These are phyloP conservation scores for Myiozetetes cayanensis DNA, from an alignment of 2,113 vertebrate genomes.

Conservation along the genomic window DNA sequence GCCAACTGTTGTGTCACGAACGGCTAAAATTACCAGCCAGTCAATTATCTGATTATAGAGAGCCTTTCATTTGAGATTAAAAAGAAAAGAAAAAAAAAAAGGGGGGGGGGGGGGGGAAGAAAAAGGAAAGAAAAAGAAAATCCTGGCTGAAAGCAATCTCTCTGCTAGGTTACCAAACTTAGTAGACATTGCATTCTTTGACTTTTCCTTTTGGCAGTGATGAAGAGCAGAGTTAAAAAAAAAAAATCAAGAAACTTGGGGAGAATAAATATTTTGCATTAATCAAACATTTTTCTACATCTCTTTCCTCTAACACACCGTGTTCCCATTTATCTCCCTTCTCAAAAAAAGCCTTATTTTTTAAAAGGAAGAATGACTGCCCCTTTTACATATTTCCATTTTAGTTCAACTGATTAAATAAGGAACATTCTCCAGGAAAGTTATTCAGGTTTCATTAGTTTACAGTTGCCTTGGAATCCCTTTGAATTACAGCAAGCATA, in stretches of 20 bases:
- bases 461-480: conserved; percentile 70
- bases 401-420: conserved; percentile 62
- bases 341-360: neutral
- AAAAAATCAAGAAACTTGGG: neutral
- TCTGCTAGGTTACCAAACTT: conserved; percentile 63
- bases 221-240: conserved; percentile 28
- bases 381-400: conserved; percentile 51
- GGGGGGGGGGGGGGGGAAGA: neutral
- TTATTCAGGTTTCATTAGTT: conserved; percentile 73
- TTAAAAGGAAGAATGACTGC: neutral
- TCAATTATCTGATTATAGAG: conserved; percentile 86
- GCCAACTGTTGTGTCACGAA: conserved; percentile 92
- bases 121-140: conserved; percentile 36
- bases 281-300: conserved; percentile 32
- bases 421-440: conserved; percentile 38
- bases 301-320: neutral
- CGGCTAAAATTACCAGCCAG: conserved; percentile 77
- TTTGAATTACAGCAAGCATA: conserved; percentile 71
- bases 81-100: neutral
- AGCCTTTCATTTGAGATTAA: conserved; percentile 74
- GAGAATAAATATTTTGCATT: conserved; percentile 49
- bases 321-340: conserved; percentile 53
- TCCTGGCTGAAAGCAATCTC: conserved; percentile 72
- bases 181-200: neutral
- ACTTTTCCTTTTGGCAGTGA: conserved; percentile 54